Conservation (phyloP, 2,797 vertebrate genomes). For the Sebastes hubbsi region DNA sequence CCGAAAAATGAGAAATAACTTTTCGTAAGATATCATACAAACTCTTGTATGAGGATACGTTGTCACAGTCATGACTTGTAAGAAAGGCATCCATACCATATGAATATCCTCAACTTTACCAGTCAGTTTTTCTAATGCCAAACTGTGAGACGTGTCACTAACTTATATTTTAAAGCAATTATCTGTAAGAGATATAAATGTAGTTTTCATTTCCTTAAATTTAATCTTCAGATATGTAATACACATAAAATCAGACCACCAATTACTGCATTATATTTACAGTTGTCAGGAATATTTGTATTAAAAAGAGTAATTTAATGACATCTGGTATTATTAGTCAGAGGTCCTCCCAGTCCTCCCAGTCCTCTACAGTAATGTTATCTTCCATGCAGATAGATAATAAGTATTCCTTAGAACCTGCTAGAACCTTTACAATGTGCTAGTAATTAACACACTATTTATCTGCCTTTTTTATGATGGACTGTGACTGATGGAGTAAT, state of each 20-base stretch:
- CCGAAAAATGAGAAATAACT: too few species aligned
- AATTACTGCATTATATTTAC: background rate
- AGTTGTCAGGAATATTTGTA: background rate
- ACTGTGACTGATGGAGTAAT: background rate
- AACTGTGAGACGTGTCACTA: background rate
- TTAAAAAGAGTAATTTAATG: background rate
- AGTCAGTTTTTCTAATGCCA: background rate
- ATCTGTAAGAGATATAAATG: background rate
- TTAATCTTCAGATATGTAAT: background rate
- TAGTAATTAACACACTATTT: background rate
- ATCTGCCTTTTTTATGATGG: background rate
- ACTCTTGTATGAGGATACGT: too few species aligned
- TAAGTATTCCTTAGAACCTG: background rate
- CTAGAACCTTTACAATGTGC: background rate
- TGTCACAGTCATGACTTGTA: background rate
- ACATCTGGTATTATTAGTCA: background rate
- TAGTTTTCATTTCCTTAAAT: background rate
- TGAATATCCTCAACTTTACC: background rate
- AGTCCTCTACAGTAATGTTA: background rate
- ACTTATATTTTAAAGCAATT: background rate
- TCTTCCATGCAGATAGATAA: background rate
- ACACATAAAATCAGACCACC: background rate
- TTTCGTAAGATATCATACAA: too few species aligned
- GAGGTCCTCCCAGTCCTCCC: background rate
- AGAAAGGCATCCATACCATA: background rate